Percentiles rank a stretch among this genome's conserved stretches.
These are phyloP conservation scores for Drosophila sulfurigaster DNA, from an alignment of 1,140 invertebrate species.

Conservation along the genomic window DNA sequence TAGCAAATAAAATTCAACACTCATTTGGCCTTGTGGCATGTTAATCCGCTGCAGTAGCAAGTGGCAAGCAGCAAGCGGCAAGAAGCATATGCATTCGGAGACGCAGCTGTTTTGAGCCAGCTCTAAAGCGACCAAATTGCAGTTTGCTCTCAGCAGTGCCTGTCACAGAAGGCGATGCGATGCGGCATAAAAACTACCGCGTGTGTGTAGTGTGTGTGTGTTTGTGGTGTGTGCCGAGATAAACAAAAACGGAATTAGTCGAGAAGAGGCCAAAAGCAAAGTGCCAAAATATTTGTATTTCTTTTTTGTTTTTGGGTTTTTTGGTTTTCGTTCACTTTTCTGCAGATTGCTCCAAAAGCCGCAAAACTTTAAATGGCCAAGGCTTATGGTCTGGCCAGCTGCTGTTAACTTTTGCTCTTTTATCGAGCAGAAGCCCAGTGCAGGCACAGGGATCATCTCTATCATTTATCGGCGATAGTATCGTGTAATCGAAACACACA, in stretches of 20 bases:
- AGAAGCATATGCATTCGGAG: constrained; percentile 44
- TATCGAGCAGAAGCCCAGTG: neutral
- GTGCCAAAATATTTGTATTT: constrained; percentile 76
- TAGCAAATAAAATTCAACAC: constrained; percentile 26
- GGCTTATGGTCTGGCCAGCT: constrained; percentile 68
- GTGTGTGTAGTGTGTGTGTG: constrained; percentile 27
- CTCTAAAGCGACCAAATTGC: constrained; percentile 72
- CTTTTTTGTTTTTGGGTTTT: neutral
- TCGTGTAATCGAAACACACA: too few species aligned
- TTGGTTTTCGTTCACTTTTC: constrained; percentile 30
- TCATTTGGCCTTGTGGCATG: constrained; percentile 53
- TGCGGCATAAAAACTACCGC: constrained; percentile 57
- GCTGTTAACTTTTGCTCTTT: constrained; percentile 56
- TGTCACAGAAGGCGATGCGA: constrained; percentile 65
- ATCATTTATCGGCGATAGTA: too few species aligned
- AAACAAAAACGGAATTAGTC: constrained; percentile 83
- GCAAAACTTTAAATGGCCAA: constrained; percentile 69
- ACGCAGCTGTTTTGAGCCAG: constrained; percentile 60
- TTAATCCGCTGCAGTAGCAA: constrained; percentile 65
- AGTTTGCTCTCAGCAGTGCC: constrained; percentile 56
- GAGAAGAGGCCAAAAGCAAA: constrained; percentile 64
- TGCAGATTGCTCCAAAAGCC: constrained; percentile 55
- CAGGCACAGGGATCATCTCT: neutral
- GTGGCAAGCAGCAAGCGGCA: neutral
- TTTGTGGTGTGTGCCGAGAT: constrained; percentile 52